Evolutionary conservation across 2,888 invertebrate genomes (phyloP), one percentile per base, ranked within the genome.

Genomic region (Campoletis raptor): DNA sequence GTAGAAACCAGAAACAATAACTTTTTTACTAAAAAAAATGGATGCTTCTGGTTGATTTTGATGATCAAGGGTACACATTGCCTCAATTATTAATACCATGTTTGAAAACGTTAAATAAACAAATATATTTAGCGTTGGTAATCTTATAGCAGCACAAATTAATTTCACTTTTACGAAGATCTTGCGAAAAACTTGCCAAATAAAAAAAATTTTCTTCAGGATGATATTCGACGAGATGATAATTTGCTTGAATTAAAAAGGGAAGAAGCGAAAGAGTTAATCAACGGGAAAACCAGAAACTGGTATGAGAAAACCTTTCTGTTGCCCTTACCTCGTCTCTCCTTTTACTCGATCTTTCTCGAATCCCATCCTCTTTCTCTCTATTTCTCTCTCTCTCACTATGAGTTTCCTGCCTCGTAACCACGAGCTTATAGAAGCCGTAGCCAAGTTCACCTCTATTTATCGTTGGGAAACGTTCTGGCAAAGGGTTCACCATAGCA

Each of bases 211-310:
- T 72, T 21, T n/a, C 45, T 48, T 24, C 45, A 18, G 64, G 52
- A 15, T 78, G 36, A 52, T 82, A 69, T 61, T 48, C 36, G 37
- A n/a, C 42, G 24, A 40, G 61, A 67, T 74, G 73, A 89, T 91
- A 89, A 91, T 91, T 91, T 89, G 89, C 87, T 86, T 69, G 88
- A 88, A 90, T 91, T 88, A 90, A 91, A 91, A 91, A 57, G 74
- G 30, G 24, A 61, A 52, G 10, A 6, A 8, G 87, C 85, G 86
- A 88, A 91, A 86, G 87, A 88, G 89, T 90, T 91, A 91, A 91
- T 91, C 91, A 90, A 87, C 87, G 89, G 66, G 67, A 45, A 79
- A 80, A 37, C 67, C 48, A 57, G 69, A 61, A 83, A 64, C 70
- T 74, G 72, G 36, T 37, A 64, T 61, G 52, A 79, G 67, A 40